A percentile compares a stretch with the other conserved stretches of the same genome.
Evolutionary conservation across 2,113 vertebrate genomes (phyloP).

Genomic region (Syngnathus typhle): DNA sequence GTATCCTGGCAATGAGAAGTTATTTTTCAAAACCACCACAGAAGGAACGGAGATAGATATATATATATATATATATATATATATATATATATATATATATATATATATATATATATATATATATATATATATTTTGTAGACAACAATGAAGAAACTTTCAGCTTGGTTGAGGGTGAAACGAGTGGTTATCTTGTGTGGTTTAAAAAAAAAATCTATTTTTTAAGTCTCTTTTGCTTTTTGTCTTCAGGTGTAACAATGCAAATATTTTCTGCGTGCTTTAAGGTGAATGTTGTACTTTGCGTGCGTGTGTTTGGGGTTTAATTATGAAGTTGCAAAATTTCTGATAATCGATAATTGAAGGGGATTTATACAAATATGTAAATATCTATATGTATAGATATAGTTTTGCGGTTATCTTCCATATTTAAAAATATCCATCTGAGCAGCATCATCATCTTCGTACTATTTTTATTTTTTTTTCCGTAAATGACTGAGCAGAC

Average conservation of each 20-base stretch:
- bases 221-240: slow-evolving; percentile 85
- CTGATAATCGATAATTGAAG: neutral
- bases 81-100: neutral
- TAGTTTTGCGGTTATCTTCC: slow-evolving; percentile 38
- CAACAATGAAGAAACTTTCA: slow-evolving; percentile 64
- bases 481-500: neutral
- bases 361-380: slow-evolving; percentile 5
- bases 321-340: neutral
- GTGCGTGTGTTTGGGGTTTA: slow-evolving; percentile 27
- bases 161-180: slow-evolving; percentile 45
- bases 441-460: neutral
- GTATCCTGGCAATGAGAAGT: neutral
- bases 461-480: neutral
- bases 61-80: neutral
- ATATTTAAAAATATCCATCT: slow-evolving; percentile 41
- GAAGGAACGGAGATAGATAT: slow-evolving; percentile 51
- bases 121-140: neutral
- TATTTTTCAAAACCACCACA: slow-evolving; percentile 10
- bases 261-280: slow-evolving; percentile 60
- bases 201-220: slow-evolving; percentile 85
- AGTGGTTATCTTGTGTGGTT: slow-evolving; percentile 72
- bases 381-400: slow-evolving; percentile 38
- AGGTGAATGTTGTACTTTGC: slow-evolving; percentile 49
- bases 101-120: neutral
- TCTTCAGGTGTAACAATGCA: slow-evolving; percentile 50